Conservation (phyloP, 2,888 invertebrate genomes). For the Scrobipalpa atriplicella region DNA sequence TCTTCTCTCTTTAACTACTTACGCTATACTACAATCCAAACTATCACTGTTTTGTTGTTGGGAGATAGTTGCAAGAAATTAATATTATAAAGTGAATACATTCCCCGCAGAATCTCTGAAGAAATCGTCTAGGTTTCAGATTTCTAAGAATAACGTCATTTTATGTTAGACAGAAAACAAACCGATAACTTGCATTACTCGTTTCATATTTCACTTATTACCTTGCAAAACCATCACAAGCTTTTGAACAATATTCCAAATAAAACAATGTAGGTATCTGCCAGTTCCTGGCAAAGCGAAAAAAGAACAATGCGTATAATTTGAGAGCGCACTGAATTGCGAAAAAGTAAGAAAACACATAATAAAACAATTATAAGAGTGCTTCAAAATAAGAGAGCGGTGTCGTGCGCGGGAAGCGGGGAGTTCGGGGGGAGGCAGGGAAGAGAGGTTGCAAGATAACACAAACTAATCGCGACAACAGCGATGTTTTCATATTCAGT, state of each 20-base stretch:
- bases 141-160: not conserved
- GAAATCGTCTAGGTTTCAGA: not conserved
- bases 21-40: too few relatives aligned
- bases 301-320: not conserved
- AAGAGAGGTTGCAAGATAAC: constrained; percentile 44
- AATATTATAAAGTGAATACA: too few relatives aligned
- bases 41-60: too few relatives aligned
- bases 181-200: too few relatives aligned
- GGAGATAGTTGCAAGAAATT: too few relatives aligned
- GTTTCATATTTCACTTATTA: too few relatives aligned
- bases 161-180: not conserved
- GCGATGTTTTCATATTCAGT: constrained; percentile 53
- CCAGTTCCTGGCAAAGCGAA: not conserved
- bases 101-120: not conserved
- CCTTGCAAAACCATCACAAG: not conserved
- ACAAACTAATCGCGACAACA: constrained; percentile 49
- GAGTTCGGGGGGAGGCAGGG: not conserved
- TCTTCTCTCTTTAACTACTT: too few relatives aligned
- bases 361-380: constrained; percentile 31
- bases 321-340: not conserved
- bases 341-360: constrained; percentile 2
- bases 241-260: not conserved
- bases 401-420: not conserved
- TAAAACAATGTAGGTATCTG: not conserved
- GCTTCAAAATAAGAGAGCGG: constrained; percentile 29